These are phyloP conservation scores for Andrena hattorfiana DNA, from an alignment of 2,888 invertebrate genomes.

Conservation along the genomic window DNA sequence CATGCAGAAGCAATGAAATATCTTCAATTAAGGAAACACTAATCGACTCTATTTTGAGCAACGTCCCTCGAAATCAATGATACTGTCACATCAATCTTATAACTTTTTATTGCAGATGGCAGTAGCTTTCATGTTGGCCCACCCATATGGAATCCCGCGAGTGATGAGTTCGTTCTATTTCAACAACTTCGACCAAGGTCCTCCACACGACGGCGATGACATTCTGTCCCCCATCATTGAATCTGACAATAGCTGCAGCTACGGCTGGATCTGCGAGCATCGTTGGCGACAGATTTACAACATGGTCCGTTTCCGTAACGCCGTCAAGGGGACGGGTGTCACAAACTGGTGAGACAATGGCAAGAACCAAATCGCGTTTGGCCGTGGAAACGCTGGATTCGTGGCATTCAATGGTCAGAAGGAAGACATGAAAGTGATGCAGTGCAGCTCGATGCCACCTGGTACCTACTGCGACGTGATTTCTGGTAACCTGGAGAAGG, in stretches of 20 bases:
- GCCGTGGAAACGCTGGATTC: conserved; percentile 90
- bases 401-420: conserved; percentile 91
- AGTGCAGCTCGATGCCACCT: conserved; percentile 90
- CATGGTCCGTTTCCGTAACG: conserved; percentile 92
- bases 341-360: conserved; percentile 93
- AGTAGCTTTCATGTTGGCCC: conserved; percentile 94
- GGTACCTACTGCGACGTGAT: conserved; percentile 95
- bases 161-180: conserved; percentile 95
- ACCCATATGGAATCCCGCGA: conserved; percentile 91
- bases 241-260: conserved; percentile 88
- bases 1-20: no score
- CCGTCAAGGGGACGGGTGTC: conserved; percentile 87
- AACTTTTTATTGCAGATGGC: conserved; percentile 86
- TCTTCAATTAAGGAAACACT: no score
- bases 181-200: conserved; percentile 86
- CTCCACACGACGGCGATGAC: conserved; percentile 88
- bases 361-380: conserved; percentile 93
- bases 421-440: conserved; percentile 87
- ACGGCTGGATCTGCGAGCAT: conserved; percentile 94
- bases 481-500: conserved; percentile 88
- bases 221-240: conserved; percentile 89
- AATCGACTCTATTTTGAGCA: no score
- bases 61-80: no score
- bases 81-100: no score
- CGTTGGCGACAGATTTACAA: conserved; percentile 93